These are phyloP conservation scores for Otolemur garnettii DNA, from an alignment of 2,113 vertebrate species.

Conservation along the genomic window DNA sequence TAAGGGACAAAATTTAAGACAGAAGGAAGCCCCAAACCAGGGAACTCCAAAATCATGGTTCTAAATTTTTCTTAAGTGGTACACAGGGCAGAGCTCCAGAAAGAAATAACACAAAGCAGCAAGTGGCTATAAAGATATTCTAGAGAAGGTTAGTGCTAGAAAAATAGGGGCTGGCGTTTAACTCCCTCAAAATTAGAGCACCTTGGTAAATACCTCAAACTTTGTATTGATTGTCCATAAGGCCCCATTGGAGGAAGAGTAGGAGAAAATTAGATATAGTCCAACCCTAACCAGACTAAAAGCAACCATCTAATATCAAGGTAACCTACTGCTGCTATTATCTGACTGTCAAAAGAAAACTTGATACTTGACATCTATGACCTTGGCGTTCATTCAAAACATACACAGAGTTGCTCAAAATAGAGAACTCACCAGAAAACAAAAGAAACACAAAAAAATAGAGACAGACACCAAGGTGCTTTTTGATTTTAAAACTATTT, in stretches of 20 bases:
- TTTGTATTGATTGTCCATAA: background rate
- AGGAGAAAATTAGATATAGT: background rate
- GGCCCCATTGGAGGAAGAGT: background rate
- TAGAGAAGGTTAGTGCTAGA: background rate
- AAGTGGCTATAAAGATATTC: background rate
- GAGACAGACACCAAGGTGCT: background rate
- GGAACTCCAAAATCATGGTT: background rate
- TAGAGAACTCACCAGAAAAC: background rate
- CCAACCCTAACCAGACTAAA: background rate
- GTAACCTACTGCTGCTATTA: background rate
- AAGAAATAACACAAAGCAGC: background rate
- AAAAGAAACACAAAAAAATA: background rate
- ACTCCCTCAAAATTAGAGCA: background rate
- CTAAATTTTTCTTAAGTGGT: background rate
- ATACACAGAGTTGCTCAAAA: background rate
- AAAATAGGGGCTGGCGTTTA: background rate
- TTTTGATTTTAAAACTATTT: conserved; percentile 8
- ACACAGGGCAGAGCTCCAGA: background rate
- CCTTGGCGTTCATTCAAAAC: background rate
- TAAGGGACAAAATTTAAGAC: background rate
- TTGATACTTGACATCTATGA: background rate
- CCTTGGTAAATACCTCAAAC: background rate
- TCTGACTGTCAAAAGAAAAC: background rate
- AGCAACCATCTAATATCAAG: background rate
- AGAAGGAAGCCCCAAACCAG: background rate